Conservation (phyloP, 2,888 invertebrate genomes). For the Athalia circularis region DNA sequence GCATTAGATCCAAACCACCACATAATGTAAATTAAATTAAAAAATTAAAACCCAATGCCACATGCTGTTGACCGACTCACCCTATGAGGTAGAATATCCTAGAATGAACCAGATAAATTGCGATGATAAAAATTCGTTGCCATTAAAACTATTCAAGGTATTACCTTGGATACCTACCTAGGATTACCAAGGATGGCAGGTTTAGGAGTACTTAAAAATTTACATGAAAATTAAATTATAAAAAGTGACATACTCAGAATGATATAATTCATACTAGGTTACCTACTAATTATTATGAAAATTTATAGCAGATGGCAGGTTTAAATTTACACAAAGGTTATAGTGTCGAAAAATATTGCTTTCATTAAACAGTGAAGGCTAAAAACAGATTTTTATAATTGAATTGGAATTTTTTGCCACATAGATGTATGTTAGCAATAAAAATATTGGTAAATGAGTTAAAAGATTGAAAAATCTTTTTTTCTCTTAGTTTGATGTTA, state of each 20-base stretch:
- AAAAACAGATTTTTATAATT: too few relatives aligned
- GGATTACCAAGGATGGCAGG: background rate
- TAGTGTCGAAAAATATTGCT: too few relatives aligned
- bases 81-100: conserved; percentile 40
- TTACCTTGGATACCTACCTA: too few relatives aligned
- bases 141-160: conserved; percentile 6
- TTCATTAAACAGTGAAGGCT: too few relatives aligned
- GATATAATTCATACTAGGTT: too few relatives aligned
- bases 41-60: conserved; percentile 44
- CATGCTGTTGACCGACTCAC: conserved; percentile 39
- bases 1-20: conserved; percentile 55
- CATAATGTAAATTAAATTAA: conserved; percentile 53
- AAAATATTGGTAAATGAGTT: background rate
- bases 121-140: conserved; percentile 23
- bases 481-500: background rate
- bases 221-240: too few relatives aligned
- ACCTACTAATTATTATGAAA: too few relatives aligned
- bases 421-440: background rate
- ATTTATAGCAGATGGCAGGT: too few relatives aligned
- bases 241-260: too few relatives aligned
- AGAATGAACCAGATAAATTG: conserved; percentile 40
- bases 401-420: too few relatives aligned
- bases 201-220: too few relatives aligned
- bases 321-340: too few relatives aligned
- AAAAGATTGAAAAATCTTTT: background rate